Base-by-base conservation (phyloP, 1,140 invertebrate genomes). In the Drusus annulatus region DNA sequence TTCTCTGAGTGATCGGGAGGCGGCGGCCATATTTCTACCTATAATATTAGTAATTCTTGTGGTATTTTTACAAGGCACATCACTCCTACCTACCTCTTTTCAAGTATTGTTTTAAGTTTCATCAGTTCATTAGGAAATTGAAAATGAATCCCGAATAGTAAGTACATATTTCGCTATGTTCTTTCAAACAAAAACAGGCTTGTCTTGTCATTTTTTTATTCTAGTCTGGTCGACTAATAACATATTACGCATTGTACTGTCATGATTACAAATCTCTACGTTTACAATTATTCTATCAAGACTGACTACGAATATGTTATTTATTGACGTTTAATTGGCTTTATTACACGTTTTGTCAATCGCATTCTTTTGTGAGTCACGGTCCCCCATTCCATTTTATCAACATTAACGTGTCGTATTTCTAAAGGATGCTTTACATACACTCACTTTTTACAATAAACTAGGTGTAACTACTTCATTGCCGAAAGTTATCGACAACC, bases 81-180 rank as follows among this genome's bases (percentile, higher is more conserved):
- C 77, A 60, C 63, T 79, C 52, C 65, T 17, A 45, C 54, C 51
- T 62, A 79, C 63, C 77, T 73, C 52, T 56, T 79, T 79, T 62
- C 10, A 79, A 73, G 50, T 71, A 79, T 79, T 73, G 68, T 79
- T 79, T 79, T 71, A 71, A 79, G 77, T 79, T 79, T 65, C 21
- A 79, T 69, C 77, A 69, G 25, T 79, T 69, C 52, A 56, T 60
- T 79, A 79, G 77, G 54, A 79, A 79, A 79, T 58, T 54, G 50
- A 78, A 54, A 78, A 83, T 83, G 82, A 83, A 83, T 63, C 82
- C 82, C 45, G 82, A 83, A 81, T 83, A 83, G 82, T 83, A 74
- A 83, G 78, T 75, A 65, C 69, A 74, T 1, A 50, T 74, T 65
- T 52, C n/a, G n/a, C 19, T 63, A 50, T 36, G 56, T 28, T 79